Evolutionary conservation across 2,888 invertebrate genomes (phyloP), one percentile per base, ranked within the genome.

Genomic region (Geotrupes spiniger): DNA sequence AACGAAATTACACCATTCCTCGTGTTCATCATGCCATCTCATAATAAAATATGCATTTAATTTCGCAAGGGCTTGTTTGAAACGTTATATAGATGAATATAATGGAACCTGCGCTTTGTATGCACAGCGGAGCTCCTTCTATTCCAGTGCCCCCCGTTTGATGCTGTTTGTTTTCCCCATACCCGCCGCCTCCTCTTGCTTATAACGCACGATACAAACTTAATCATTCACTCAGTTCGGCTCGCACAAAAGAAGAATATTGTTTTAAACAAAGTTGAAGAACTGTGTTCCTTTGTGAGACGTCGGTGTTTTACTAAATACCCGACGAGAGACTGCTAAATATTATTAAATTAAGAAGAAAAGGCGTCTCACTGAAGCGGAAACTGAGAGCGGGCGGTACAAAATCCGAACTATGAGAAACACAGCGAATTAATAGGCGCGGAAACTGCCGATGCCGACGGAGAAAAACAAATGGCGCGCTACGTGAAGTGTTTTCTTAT

Each of bases 301-400:
- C 59, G 64, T 62, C 62, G 61, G 63, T 64, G 64, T 62, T 62
- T 63, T 64, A 63, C 65, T 64, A 67, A 65, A 64, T 65, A 65
- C 62, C 58, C 63, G 63, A 60, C 60, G 61, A 57, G 64, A 60
- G 62, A 42, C 44, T 64, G 64, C 66, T 67, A 66, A 69, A 69
- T 68, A 66, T 67, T 68, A 69, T 69, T 67, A 66, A 69, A 69
- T 69, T 69, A 69, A 66, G 68, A 66, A 66, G 68, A 65, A 68
- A 66, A 65, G 66, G 64, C 67, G 63, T 60, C 62, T 62, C 56
- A 62, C 60, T 62, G 64, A 59, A 66, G 67, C 64, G 68, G 62
- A 65, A 66, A 59, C 54, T 46, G 45, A 42, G 52, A 55, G 51
- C 53, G 47, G 42, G 38, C 42, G 42, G 36, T 31, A 25, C 36